Percentiles rank a stretch among this genome's conserved stretches.
These are phyloP conservation scores for Onthophagus taurus DNA, from an alignment of 1,140 invertebrate genomes.

Conservation along the genomic window DNA sequence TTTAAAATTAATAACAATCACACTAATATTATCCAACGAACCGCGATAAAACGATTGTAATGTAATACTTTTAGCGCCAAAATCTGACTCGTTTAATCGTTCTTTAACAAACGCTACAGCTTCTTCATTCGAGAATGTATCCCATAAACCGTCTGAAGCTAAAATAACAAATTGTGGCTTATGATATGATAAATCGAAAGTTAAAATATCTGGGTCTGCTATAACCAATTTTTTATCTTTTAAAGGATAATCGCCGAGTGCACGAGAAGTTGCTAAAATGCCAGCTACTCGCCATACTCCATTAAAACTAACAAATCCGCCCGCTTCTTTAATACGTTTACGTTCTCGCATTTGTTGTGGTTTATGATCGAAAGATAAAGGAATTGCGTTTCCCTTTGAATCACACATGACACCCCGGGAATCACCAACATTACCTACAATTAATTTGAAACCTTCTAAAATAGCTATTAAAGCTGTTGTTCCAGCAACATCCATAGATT, in stretches of 20 bases:
- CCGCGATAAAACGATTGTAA: constrained; percentile 85
- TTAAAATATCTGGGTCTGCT: constrained; percentile 89
- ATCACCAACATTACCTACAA: constrained; percentile 94
- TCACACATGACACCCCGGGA: constrained; percentile 93
- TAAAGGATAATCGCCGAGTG: constrained; percentile 88
- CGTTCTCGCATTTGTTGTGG: constrained; percentile 82
- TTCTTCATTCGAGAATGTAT: constrained; percentile 90
- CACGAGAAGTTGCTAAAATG: constrained; percentile 88
- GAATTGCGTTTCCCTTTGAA: constrained; percentile 76
- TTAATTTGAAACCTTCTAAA: constrained; percentile 67
- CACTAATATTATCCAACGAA: constrained; percentile 92
- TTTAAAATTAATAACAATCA: constrained; percentile 81
- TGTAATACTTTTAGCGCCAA: constrained; percentile 81
- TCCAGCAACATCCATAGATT: constrained; percentile 79
- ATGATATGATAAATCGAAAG: constrained; percentile 79
- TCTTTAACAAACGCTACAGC: constrained; percentile 80
- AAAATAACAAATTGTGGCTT: constrained; percentile 83
- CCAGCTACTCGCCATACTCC: constrained; percentile 95
- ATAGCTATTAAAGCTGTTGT: constrained; percentile 87
- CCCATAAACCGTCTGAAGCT: constrained; percentile 94
- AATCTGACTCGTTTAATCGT: constrained; percentile 71
- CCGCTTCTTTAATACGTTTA: constrained; percentile 81
- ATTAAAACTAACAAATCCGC: constrained; percentile 88
- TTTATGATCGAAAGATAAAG: constrained; percentile 93
- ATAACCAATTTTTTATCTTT: constrained; percentile 91